A percentile compares a stretch with the other conserved stretches of the same genome.
These are phyloP conservation scores for Rhagophthalmus giganteus DNA, from an alignment of 2,888 invertebrate species.

Conservation along the genomic window DNA sequence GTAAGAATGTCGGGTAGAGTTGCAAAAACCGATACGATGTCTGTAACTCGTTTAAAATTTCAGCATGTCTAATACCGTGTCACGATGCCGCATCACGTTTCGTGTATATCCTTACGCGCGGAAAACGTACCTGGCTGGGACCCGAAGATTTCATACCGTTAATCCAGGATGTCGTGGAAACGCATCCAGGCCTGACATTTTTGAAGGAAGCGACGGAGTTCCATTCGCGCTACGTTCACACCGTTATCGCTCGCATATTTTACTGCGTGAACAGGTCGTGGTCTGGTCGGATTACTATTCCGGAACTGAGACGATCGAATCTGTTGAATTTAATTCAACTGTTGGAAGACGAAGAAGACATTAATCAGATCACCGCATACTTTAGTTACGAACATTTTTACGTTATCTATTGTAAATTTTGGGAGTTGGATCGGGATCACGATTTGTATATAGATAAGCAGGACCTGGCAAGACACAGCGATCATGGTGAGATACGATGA, in stretches of 20 bases:
- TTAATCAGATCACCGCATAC: constrained; percentile 88
- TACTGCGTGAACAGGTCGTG: constrained; percentile 97
- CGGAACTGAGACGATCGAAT: constrained; percentile 90
- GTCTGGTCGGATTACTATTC: constrained; percentile 88
- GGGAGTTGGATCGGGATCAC: constrained; percentile 98
- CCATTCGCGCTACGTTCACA: constrained; percentile 97
- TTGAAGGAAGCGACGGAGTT: constrained; percentile 97
- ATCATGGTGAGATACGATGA: constrained; percentile 86
- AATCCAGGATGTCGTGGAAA: constrained; percentile 97
- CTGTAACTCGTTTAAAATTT: too few relatives aligned
- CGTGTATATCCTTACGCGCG: constrained; percentile 80
- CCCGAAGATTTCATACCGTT: constrained; percentile 93
- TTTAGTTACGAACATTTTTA: constrained; percentile 99
- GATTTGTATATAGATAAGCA: constrained; percentile 93
- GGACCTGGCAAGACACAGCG: constrained; percentile 92
- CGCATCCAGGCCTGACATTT: constrained; percentile 96
- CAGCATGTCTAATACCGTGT: constrained; percentile 78
- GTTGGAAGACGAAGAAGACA: constrained; percentile 94
- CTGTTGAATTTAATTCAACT: constrained; percentile 79
- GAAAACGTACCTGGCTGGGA: constrained; percentile 67
- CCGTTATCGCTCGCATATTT: constrained; percentile 97
- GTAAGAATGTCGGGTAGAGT: constrained; percentile 63
- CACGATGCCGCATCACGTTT: constrained; percentile 90
- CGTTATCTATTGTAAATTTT: constrained; percentile 99
- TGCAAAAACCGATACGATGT: too few relatives aligned